Evolutionary conservation across 1,140 invertebrate species (phyloP).

Genomic region (Stenopsyche tienmushanensis): DNA sequence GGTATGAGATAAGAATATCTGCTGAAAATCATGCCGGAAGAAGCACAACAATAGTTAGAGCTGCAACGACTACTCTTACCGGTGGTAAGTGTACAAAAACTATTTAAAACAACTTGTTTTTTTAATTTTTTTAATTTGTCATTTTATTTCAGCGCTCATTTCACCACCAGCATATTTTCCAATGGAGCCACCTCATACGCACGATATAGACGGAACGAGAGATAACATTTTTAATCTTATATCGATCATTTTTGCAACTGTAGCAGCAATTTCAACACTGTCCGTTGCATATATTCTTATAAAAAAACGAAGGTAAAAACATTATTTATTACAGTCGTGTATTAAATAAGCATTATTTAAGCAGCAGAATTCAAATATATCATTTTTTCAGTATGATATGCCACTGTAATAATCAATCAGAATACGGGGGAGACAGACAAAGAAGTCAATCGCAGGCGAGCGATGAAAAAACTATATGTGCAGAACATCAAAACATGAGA

Average conservation of each 20-base stretch:
- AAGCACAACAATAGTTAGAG: conserved; percentile 65
- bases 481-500: conserved; percentile 66
- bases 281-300: conserved; percentile 36
- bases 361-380: too few relatives aligned
- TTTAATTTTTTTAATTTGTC: neutral
- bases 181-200: conserved; percentile 34
- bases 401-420: conserved; percentile 45
- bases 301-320: conserved; percentile 34
- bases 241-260: conserved; percentile 35
- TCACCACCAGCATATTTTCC: conserved; percentile 36
- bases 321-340: neutral
- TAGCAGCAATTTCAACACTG: conserved; percentile 35
- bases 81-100: conserved; percentile 59
- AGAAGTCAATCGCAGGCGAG: conserved; percentile 53
- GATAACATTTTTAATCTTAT: conserved; percentile 39
- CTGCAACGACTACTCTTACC: conserved; percentile 72
- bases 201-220: conserved; percentile 32
- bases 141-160: conserved; percentile 32
- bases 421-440: conserved; percentile 49
- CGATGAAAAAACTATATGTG: conserved; percentile 60
- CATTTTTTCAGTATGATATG: conserved; percentile 47
- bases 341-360: too few relatives aligned
- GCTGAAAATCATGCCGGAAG: conserved; percentile 76
- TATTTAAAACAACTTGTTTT: neutral
- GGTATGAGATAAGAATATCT: conserved; percentile 70